phyloP scores from a whole-genome alignment of 2,113 vertebrate species.

The Nansenia antarctica region DNA sequence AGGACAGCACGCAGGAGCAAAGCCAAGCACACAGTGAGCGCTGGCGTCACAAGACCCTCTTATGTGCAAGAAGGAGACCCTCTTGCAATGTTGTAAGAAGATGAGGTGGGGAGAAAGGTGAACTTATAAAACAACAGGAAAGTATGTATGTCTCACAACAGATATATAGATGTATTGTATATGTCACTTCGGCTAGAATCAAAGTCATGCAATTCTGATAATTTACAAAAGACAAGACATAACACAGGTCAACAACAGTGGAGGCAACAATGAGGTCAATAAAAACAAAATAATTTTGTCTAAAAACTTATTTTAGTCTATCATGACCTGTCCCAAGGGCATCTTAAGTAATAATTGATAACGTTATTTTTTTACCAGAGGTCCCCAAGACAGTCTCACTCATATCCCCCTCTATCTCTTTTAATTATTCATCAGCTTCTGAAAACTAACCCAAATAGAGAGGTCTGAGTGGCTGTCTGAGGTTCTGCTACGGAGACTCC shows the following conservation, averaged over 20 bases:
- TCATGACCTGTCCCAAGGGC: too few species aligned
- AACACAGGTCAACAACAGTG: neutral
- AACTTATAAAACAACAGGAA: neutral
- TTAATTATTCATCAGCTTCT: neutral
- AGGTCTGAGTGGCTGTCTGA: neutral
- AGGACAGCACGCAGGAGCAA: neutral
- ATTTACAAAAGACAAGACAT: too few species aligned
- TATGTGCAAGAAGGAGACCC: neutral
- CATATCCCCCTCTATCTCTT: neutral
- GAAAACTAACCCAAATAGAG: neutral
- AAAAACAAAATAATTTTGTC: neutral
- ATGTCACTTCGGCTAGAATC: neutral
- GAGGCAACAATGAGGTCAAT: neutral
- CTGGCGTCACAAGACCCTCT: neutral
- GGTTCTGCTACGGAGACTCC: slow-evolving; percentile 3
- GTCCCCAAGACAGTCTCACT: neutral
- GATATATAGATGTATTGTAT: neutral
- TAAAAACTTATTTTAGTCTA: neutral
- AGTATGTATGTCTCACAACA: neutral
- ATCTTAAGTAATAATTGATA: too few species aligned
- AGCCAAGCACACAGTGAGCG: neutral
- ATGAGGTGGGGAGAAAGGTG: neutral
- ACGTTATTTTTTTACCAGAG: neutral
- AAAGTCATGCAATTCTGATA: neutral
- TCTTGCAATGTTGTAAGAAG: neutral